Conservation (phyloP, 2,797 vertebrate genomes). For the Mormyrus proboscirostris region DNA sequence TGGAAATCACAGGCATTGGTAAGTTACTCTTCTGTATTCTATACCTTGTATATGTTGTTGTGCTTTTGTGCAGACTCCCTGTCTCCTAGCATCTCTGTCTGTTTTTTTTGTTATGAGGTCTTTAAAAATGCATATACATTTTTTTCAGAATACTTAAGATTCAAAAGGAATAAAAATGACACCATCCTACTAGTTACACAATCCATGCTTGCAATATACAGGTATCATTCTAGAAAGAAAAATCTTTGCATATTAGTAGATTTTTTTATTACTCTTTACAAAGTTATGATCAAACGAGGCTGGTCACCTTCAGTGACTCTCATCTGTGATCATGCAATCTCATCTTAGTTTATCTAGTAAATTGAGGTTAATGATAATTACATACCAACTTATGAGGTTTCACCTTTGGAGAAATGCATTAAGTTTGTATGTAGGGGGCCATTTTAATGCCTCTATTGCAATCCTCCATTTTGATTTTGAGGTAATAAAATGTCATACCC, state of each 20-base stretch:
- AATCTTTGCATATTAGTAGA: background rate
- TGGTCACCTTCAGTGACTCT: background rate
- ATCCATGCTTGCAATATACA: background rate
- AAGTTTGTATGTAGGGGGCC: background rate
- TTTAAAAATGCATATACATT: background rate
- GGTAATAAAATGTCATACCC: conserved; percentile 2
- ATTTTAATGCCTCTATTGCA: background rate
- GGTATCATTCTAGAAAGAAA: background rate
- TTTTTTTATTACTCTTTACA: background rate
- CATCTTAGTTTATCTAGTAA: background rate
- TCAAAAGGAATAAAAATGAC: background rate
- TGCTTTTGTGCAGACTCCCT: background rate
- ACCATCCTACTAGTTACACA: background rate
- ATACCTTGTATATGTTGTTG: background rate
- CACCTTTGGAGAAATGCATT: background rate
- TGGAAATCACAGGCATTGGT: conserved; percentile 84
- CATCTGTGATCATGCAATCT: background rate
- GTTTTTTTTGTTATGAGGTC: background rate
- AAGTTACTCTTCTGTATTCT: conserved; percentile 45
- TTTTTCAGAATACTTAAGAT: background rate
- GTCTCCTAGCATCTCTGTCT: background rate
- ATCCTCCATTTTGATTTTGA: background rate
- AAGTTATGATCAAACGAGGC: background rate
- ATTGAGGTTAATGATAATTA: background rate
- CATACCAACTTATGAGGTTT: background rate